Evolutionary conservation across 1,140 invertebrate species (phyloP).

Genomic region (Lethocerus indicus): DNA sequence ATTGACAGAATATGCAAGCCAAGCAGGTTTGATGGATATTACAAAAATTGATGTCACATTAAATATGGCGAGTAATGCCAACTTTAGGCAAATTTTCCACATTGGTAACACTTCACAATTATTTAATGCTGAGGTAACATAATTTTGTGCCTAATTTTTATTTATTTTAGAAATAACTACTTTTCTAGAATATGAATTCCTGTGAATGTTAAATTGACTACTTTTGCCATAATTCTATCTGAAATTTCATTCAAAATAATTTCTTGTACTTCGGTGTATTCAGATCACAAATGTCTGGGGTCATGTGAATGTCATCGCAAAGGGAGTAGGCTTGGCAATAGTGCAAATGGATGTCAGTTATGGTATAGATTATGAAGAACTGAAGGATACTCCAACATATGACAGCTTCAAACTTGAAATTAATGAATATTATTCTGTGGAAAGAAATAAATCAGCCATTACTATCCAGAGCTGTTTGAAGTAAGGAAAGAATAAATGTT

Average conservation of each 20-base stretch:
- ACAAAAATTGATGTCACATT: conserved; percentile 32
- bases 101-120: conserved; percentile 20
- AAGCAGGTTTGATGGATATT: conserved; percentile 35
- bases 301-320: conserved; percentile 30
- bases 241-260: no score
- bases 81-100: conserved; percentile 18
- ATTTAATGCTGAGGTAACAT: no score
- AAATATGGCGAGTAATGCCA: conserved; percentile 24
- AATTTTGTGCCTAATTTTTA: no score
- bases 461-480: conserved; percentile 29
- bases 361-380: conserved; percentile 34
- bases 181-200: no score
- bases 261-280: no score
- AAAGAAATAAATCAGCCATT: conserved; percentile 37
- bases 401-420: conserved; percentile 29
- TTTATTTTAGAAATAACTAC: no score
- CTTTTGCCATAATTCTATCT: no score
- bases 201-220: no score
- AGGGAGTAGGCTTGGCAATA: conserved; percentile 37
- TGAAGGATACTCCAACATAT: conserved; percentile 29
- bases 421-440: conserved; percentile 25
- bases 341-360: conserved; percentile 35
- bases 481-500: no score
- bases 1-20: conserved; percentile 35
- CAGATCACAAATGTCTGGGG: conserved; percentile 35